These are phyloP conservation scores for Pipra filicauda DNA, from an alignment of 2,113 vertebrate genomes.

Conservation along the genomic window DNA sequence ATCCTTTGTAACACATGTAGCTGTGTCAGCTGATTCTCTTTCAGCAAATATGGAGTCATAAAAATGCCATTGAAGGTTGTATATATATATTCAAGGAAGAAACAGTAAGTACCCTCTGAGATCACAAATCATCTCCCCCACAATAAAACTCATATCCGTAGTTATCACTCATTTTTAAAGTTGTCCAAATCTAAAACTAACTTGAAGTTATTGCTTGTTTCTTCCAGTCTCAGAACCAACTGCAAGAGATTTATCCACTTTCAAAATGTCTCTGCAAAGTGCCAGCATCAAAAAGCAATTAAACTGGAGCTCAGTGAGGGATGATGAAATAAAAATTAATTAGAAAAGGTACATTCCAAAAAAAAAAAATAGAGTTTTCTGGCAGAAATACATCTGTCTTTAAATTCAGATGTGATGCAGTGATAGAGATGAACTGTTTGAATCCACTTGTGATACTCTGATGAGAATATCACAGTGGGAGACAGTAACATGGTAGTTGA, in stretches of 20 bases:
- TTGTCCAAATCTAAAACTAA: not conserved
- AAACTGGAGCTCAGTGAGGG: not conserved
- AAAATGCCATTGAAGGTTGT: not conserved
- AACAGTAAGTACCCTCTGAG: not conserved
- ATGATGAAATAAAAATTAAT: conserved; percentile 14
- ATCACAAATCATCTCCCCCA: conserved; percentile 3
- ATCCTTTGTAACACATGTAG: not conserved
- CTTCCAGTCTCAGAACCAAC: not conserved
- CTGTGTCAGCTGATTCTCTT: not conserved
- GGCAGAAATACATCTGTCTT: not conserved
- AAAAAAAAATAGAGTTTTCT: not conserved
- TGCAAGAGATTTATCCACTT: not conserved
- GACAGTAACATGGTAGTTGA: not conserved
- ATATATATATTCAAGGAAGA: not conserved
- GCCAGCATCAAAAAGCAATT: not conserved
- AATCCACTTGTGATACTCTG: not conserved
- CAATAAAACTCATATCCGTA: not conserved
- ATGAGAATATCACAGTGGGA: not conserved
- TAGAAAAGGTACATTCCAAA: not conserved
- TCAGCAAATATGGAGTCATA: conserved; percentile 14
- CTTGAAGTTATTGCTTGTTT: not conserved
- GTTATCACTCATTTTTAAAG: conserved; percentile 12
- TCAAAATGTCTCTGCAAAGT: not conserved
- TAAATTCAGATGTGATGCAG: not conserved
- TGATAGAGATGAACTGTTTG: not conserved